A percentile compares a stretch with the other conserved stretches of the same genome.
phyloP scores from a whole-genome alignment of 2,797 vertebrate genomes.

The Typhlichthys subterraneus region DNA sequence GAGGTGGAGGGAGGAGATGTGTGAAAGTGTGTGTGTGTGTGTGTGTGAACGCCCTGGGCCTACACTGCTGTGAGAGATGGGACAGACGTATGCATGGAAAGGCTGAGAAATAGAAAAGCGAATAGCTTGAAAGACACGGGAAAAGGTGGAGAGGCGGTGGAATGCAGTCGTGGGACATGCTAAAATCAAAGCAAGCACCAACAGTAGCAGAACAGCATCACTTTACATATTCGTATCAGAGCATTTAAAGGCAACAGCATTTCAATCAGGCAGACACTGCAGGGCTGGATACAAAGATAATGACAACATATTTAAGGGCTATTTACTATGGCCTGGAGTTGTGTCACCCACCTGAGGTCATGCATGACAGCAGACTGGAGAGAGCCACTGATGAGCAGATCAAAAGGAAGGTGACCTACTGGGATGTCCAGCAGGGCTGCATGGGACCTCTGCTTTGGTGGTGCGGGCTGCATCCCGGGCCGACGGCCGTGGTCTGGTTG shows the following conservation, averaged over 20 bases:
- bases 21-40: slow-evolving; percentile 22
- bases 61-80: slow-evolving; percentile 15
- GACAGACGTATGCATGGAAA: slow-evolving; percentile 17
- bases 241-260: no score
- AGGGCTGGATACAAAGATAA: slow-evolving; percentile 4
- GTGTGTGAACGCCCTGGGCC: slow-evolving; percentile 7
- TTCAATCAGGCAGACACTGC: background rate
- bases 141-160: slow-evolving; percentile 15
- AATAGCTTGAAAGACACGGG: slow-evolving; percentile 14
- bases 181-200: background rate
- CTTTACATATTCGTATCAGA: no score
- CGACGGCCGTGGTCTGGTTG: slow-evolving; percentile 66
- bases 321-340: background rate
- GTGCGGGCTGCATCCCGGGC: slow-evolving; percentile 48
- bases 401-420: slow-evolving; percentile 50
- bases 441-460: slow-evolving; percentile 69
- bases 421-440: slow-evolving; percentile 31
- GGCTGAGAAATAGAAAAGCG: slow-evolving; percentile 19
- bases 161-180: slow-evolving; percentile 24
- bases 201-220: background rate
- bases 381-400: slow-evolving; percentile 53
- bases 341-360: slow-evolving; percentile 9
- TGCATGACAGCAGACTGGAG: slow-evolving; percentile 24
- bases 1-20: background rate
- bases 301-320: background rate